These are phyloP conservation scores for Sarcophaga variegata DNA, from an alignment of 2,888 invertebrate species.

Conservation along the genomic window DNA sequence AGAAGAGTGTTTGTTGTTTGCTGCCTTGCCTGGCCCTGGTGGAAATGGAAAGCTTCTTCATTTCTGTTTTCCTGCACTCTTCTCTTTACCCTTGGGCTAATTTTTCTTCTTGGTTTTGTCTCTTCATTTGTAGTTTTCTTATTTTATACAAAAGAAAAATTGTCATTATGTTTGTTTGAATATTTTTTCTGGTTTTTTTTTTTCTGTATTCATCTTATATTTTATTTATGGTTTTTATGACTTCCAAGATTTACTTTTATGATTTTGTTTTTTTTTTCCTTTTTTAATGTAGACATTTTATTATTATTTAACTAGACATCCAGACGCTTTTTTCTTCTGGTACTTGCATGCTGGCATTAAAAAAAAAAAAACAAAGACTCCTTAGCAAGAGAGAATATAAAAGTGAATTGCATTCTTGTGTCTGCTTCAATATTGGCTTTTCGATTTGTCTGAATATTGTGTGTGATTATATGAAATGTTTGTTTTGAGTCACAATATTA, in stretches of 20 bases:
- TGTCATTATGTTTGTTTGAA: conserved; percentile 45
- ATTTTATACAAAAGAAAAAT: not conserved
- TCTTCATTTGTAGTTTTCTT: conserved; percentile 24
- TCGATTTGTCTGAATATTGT: conserved; percentile 7
- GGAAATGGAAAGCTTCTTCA: conserved; percentile 52
- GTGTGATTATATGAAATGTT: not conserved
- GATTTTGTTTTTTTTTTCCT: conserved; percentile 29
- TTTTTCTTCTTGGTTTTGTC: not conserved
- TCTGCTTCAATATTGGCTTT: conserved; percentile 39
- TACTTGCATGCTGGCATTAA: not conserved
- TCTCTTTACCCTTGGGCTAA: conserved; percentile 51
- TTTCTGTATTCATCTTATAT: not conserved
- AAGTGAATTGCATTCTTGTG: conserved; percentile 44
- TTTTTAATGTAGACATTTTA: conserved; percentile 49
- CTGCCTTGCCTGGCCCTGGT: not conserved
- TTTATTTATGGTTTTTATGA: conserved; percentile 44
- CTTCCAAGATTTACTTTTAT: conserved; percentile 62
- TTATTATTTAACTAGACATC: conserved; percentile 63
- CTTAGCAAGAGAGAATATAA: not conserved
- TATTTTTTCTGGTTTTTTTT: not conserved
- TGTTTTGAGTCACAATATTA: not conserved
- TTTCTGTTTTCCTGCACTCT: conserved; percentile 13
- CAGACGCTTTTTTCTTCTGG: conserved; percentile 50
- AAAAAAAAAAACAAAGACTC: not conserved
- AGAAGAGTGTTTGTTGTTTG: conserved; percentile 10